Percentiles rank a stretch among this genome's conserved stretches.
Conservation (phyloP, 2,888 invertebrate genomes). For the Ashinkailepas kermadecensis region DNA sequence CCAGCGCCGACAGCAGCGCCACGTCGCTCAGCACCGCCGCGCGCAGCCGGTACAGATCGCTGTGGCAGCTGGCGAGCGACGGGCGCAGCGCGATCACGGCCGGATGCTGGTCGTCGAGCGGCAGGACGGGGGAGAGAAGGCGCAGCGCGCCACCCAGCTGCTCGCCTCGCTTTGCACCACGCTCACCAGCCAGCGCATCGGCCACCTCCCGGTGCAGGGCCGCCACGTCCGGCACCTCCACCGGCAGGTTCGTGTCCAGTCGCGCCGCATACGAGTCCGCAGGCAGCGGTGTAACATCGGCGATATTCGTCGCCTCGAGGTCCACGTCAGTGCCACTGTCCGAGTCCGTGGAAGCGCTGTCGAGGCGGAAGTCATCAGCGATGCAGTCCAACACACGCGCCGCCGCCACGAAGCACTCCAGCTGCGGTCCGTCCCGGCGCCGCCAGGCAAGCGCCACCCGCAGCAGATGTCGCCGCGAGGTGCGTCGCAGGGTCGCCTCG, state of each 20-base stretch:
- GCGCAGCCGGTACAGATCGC: not conserved
- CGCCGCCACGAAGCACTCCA: not conserved
- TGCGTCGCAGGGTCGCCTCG: not conserved
- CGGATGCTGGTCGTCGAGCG: not conserved
- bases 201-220: not conserved
- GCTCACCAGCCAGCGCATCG: not conserved
- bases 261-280: too few relatives aligned
- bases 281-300: too few relatives aligned
- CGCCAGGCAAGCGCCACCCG: not conserved
- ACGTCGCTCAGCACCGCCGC: not conserved
- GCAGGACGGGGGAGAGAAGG: not conserved
- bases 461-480: not conserved
- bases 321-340: too few relatives aligned
- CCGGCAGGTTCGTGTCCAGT: too few relatives aligned
- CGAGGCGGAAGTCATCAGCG: not conserved
- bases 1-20: slow-evolving; percentile 4
- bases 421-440: not conserved
- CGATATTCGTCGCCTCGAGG: too few relatives aligned
- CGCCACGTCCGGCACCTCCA: not conserved
- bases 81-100: not conserved
- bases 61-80: not conserved
- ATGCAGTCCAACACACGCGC: not conserved
- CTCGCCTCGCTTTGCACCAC: not conserved
- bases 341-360: too few relatives aligned
- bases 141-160: not conserved